phyloP scores from a whole-genome alignment of 2,888 invertebrate species.

The Pseudococcus viburni region DNA sequence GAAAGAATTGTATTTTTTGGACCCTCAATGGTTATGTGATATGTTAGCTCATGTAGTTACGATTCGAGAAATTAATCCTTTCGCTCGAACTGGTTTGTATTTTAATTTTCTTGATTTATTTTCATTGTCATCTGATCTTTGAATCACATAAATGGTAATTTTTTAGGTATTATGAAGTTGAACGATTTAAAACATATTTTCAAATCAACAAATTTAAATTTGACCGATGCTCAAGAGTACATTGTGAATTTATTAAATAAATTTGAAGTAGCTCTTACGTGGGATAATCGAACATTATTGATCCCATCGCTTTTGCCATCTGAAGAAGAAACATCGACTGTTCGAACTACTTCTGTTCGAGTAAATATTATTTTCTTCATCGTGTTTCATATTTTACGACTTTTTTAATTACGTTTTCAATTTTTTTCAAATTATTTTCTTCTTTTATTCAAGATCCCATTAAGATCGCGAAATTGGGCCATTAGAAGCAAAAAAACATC shows the following conservation, averaged over 20 bases:
- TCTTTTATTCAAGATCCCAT: slow-evolving; percentile 73
- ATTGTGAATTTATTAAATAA: slow-evolving; percentile 94
- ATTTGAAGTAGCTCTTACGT: slow-evolving; percentile 96
- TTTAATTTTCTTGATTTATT: slow-evolving; percentile 11
- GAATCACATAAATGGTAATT: not conserved
- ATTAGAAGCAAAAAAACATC: slow-evolving; percentile 76
- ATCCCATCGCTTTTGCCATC: slow-evolving; percentile 92
- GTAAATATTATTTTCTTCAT: slow-evolving; percentile 70
- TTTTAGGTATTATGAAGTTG: slow-evolving; percentile 87
- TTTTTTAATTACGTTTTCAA: not conserved
- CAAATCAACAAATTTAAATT: slow-evolving; percentile 80
- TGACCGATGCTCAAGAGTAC: slow-evolving; percentile 79
- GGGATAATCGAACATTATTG: slow-evolving; percentile 91
- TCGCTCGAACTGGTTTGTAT: slow-evolving; percentile 79
- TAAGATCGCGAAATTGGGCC: slow-evolving; percentile 80
- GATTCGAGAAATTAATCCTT: slow-evolving; percentile 96
- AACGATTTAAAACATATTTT: slow-evolving; percentile 94
- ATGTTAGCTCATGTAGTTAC: slow-evolving; percentile 97
- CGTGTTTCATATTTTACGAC: not conserved
- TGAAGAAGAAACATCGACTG: slow-evolving; percentile 77
- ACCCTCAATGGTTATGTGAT: slow-evolving; percentile 99
- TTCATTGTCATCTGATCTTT: not conserved
- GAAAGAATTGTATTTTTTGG: slow-evolving; percentile 94
- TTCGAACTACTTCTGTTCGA: slow-evolving; percentile 72
- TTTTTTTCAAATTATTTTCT: not conserved